These are phyloP conservation scores for Vesta saturnalis DNA, from an alignment of 2,888 invertebrate species.

Conservation along the genomic window DNA sequence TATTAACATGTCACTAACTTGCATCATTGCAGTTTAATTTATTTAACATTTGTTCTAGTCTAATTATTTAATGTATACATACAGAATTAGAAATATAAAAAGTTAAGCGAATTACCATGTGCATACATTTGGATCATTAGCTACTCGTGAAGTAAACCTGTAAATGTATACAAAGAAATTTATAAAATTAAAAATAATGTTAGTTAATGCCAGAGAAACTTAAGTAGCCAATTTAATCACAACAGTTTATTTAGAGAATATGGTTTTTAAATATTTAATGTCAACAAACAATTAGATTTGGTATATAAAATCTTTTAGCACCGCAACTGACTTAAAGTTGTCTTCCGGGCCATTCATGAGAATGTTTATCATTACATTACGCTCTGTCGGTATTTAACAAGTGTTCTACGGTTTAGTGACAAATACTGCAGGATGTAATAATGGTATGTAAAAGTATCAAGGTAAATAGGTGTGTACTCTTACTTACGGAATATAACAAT, in stretches of 20 bases:
- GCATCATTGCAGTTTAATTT: too few species aligned
- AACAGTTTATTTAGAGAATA: neutral
- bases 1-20: too few species aligned
- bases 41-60: too few species aligned
- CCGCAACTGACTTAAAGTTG: conserved; percentile 9
- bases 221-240: neutral
- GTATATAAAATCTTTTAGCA: too few species aligned
- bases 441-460: conserved; percentile 16
- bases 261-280: neutral
- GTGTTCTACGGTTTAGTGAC: conserved; percentile 12
- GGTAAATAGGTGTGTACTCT: conserved; percentile 28
- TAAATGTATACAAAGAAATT: neutral
- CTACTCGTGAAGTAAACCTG: conserved; percentile 9
- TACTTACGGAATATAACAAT: conserved; percentile 17
- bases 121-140: conserved; percentile 12
- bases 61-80: too few species aligned
- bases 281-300: neutral
- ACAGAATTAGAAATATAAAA: too few species aligned
- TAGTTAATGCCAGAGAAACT: neutral
- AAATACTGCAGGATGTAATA: conserved; percentile 17
- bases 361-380: conserved; percentile 21
- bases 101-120: conserved; percentile 21
- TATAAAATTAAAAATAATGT: neutral
- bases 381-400: conserved; percentile 15
- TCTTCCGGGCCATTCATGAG: conserved; percentile 22